Evolutionary conservation across 2,888 invertebrate species (phyloP), one percentile per base, ranked within the genome.

Genomic region (Leucoptera coffeella): DNA sequence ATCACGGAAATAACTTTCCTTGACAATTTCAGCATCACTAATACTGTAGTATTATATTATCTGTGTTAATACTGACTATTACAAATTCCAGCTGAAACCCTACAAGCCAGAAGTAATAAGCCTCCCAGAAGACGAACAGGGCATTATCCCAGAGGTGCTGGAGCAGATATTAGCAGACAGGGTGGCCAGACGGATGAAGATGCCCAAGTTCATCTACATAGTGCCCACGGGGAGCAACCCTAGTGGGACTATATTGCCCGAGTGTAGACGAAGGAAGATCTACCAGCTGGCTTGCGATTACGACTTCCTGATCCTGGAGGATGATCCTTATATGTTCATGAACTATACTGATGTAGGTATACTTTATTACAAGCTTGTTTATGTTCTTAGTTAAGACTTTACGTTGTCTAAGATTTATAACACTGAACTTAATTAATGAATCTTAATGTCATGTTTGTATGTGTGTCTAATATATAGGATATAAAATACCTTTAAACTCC

Each of bases 261-360:
- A 75, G 23, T 74, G 78, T 10, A 69, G 87, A 34, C 74, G 81
- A 31, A 64, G 74, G 32, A 74, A 77, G 50, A 79, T 89, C 22
- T 88, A 89, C 44, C 65, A 76, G 36, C 64, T 88, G 33, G 85
- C 85, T 23, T 82, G 83, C 51, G 72, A 77, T 46, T 85, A 82
- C 47, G 79, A 88, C 53, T 75, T 89, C 17, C 42, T 89, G 6
- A 85, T 89, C 27, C 41, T 89, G 5, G 89, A 89, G 46, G 89
- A 89, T 41, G 88, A 88, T 50, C 85, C 89, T 0, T 89, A 88
- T 42, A 84, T 80, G 55, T 87, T 82, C 45, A 57, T 89, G 42
- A 81, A 83, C 47, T 89, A 82, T 49, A 57, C 74, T 35, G 73
- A 77, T 31, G 79, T 78, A 33, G 58, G 59, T 39, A 17, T 17